These are phyloP conservation scores for Nezara viridula DNA, from an alignment of 2,888 invertebrate species.

Conservation along the genomic window DNA sequence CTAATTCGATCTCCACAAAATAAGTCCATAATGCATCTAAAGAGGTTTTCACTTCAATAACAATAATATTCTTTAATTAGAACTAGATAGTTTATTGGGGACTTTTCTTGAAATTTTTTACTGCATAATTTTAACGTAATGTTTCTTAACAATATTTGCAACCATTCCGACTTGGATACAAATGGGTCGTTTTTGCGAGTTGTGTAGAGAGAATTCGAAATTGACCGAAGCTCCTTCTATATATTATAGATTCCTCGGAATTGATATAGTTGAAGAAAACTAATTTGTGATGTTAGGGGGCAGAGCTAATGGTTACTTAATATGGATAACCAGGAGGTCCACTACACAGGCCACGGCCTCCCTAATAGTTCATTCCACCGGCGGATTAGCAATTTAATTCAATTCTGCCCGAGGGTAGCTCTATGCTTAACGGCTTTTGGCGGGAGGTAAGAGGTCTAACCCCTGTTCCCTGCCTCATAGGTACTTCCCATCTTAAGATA, in stretches of 20 bases:
- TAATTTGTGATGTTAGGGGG: not conserved
- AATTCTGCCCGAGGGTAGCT: not conserved
- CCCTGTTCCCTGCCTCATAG: not conserved
- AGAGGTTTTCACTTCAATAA: no score
- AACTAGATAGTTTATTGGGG: no score
- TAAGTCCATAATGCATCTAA: no score
- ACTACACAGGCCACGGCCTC: not conserved
- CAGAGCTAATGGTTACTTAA: not conserved
- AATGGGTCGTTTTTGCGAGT: not conserved
- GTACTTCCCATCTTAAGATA: not conserved
- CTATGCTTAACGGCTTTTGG: slow-evolving; percentile 5
- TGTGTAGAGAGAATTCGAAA: not conserved
- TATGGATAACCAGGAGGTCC: not conserved
- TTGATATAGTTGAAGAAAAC: not conserved
- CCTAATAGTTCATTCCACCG: slow-evolving; percentile 13
- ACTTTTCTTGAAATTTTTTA: no score
- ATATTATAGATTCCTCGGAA: not conserved
- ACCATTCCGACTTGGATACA: no score
- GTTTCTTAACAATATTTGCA: no score
- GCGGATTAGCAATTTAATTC: slow-evolving; percentile 8
- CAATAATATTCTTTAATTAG: no score
- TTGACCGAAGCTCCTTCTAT: not conserved
- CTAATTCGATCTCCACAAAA: no score
- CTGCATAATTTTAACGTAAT: no score
- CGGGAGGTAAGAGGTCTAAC: not conserved